phyloP scores from a whole-genome alignment of 92 coral and sea anemone genomes.

The Galaxea fascicularis region DNA sequence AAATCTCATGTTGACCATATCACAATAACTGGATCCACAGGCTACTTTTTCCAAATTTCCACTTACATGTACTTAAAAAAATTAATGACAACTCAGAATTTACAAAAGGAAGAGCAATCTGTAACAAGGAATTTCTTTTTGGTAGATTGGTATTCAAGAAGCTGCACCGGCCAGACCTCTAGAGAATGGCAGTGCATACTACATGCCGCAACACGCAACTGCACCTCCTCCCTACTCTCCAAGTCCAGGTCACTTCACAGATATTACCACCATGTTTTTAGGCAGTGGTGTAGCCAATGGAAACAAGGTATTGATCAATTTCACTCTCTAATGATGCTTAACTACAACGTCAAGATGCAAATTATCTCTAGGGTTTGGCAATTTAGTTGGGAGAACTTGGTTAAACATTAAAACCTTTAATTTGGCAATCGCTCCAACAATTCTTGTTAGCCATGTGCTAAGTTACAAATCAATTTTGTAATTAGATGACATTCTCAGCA shows the following conservation, averaged over 20 bases:
- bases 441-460: neutral
- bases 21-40: too few relatives aligned
- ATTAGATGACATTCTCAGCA: too few relatives aligned
- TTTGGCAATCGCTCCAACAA: neutral
- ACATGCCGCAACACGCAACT: slow-evolving; percentile 2
- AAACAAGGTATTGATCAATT: slow-evolving; percentile 32
- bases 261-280: slow-evolving; percentile 85
- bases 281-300: slow-evolving; percentile 49
- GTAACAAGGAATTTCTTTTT: neutral
- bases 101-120: too few relatives aligned
- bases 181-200: slow-evolving; percentile 29
- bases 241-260: slow-evolving; percentile 65
- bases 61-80: too few relatives aligned
- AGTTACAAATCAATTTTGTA: too few relatives aligned
- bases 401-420: neutral
- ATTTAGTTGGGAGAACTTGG: neutral
- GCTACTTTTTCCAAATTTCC: too few relatives aligned
- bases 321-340: too few relatives aligned
- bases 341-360: neutral
- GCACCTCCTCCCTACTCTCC: slow-evolving; percentile 54
- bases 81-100: too few relatives aligned
- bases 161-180: slow-evolving; percentile 24
- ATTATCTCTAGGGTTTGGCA: neutral
- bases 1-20: too few relatives aligned
- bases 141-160: slow-evolving; percentile 86